Conservation (phyloP, 2,888 invertebrate genomes). For the Calephelis perditalis region DNA sequence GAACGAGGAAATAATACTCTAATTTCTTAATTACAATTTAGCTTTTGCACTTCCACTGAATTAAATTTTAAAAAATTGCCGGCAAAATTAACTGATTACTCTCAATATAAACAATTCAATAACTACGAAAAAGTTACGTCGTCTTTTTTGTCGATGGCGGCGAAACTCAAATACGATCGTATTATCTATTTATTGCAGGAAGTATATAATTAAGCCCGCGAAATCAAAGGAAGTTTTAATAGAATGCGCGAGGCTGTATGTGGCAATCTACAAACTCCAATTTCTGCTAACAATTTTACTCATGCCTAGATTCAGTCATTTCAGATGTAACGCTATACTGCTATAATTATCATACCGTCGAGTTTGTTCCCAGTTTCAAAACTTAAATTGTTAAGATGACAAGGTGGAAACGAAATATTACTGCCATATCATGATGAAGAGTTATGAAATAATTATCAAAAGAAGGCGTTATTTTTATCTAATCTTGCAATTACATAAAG, state of each 20-base stretch:
- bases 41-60: no score
- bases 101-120: no score
- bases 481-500: no score
- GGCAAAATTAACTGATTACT: no score
- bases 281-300: background rate
- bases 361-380: conserved; percentile 1
- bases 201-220: conserved; percentile 28
- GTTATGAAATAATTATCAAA: no score
- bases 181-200: background rate
- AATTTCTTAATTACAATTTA: no score
- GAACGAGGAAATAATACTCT: no score
- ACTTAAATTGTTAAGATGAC: conserved; percentile 11
- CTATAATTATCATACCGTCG: background rate
- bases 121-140: no score
- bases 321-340: background rate
- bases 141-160: no score
- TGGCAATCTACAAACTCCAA: background rate
- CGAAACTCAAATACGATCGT: background rate
- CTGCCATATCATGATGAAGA: no score
- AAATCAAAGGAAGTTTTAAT: conserved; percentile 32
- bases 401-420: background rate
- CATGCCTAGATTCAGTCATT: conserved; percentile 2
- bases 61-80: no score
- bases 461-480: no score
- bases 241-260: conserved; percentile 17